Evolutionary conservation across 2,113 vertebrate species (phyloP), one percentile per base, ranked within the genome.

Genomic region (Myotis davidii): DNA sequence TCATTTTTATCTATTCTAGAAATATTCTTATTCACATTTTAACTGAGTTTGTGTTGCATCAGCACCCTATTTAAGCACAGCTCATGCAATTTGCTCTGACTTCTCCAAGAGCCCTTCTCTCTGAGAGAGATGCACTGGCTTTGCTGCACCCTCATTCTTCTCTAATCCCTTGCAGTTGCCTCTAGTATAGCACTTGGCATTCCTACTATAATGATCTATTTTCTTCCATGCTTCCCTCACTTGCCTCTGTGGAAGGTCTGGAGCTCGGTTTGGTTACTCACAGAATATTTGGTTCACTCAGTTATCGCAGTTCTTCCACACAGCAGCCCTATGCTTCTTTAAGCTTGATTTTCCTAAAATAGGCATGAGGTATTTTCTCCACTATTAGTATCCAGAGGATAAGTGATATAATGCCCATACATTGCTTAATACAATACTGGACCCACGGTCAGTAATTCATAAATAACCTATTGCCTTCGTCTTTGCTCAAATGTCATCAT

Each of bases 401-500:
- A 82, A 88, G 48, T 56, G n/a, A 50, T 7, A 65, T 52, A 54
- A 52, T 59, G 20, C n/a, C 32, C 74, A 0, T 54, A 1, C 14
- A 61, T 61, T 85, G 18, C 32, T 74, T 81, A 32, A 13, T 61
- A 27, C 0, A 50, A 3, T 65, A 39, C 21, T 3, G 14, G 17
- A 92, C 5, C 29, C 9, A 65, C 27, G 67, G 17, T 64, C 78
- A 18, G 17, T 64, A 7, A 9, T 61, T 70, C 81, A 61, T n/a
- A 74, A 45, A 32, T 72, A 32, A 64, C 5, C 34, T 14, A 12
- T 50, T 89, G 18, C 42, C 67, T 96, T 81, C 16, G 13, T 82
- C 73, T 93, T 93, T 85, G n/a, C 73, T 91, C n/a, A 69, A 9
- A 54, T 76, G 54, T 69, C 14, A 52, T 52, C 73, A 81, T 79